Percentiles rank a stretch among this genome's conserved stretches.
Conservation (phyloP, 2,113 vertebrate species). For the Dicerorhinus sumatrensis region DNA sequence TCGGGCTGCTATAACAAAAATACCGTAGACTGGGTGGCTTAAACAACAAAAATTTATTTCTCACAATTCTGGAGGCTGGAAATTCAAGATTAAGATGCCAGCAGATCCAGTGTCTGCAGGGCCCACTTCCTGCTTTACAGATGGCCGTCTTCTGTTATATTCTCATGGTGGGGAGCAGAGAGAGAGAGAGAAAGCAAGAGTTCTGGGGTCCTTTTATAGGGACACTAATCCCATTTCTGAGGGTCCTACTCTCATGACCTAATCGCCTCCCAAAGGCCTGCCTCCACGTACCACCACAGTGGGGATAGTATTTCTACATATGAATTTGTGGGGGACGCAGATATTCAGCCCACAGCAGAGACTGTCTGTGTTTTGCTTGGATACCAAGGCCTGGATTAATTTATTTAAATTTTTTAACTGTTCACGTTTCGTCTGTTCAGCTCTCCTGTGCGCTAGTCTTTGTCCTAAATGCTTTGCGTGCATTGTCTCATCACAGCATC, state of each 20-base stretch:
- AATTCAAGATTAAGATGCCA: not conserved
- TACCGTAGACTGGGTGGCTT: not conserved
- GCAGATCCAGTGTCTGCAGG: not conserved
- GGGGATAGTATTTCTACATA: not conserved
- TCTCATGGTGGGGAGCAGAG: not conserved
- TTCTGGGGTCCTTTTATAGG: not conserved
- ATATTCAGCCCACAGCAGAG: not conserved
- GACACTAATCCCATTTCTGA: not conserved
- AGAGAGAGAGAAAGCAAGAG: not conserved
- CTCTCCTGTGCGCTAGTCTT: not conserved
- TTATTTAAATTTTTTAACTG: not conserved
- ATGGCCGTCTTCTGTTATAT: not conserved
- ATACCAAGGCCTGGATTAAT: not conserved
- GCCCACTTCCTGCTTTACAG: not conserved
- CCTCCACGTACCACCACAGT: no score
- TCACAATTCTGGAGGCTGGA: not conserved
- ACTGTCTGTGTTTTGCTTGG: not conserved
- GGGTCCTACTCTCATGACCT: not conserved
- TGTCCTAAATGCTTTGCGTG: not conserved
- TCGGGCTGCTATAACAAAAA: not conserved
- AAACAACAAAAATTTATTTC: not conserved
- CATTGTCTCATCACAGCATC: not conserved
- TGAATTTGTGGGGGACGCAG: not conserved
- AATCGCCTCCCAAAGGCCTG: not conserved
- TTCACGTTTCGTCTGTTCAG: not conserved